A percentile compares a stretch with the other conserved stretches of the same genome.
These are phyloP conservation scores for Perognathus longimembris DNA, from an alignment of 2,113 vertebrate genomes.

Conservation along the genomic window DNA sequence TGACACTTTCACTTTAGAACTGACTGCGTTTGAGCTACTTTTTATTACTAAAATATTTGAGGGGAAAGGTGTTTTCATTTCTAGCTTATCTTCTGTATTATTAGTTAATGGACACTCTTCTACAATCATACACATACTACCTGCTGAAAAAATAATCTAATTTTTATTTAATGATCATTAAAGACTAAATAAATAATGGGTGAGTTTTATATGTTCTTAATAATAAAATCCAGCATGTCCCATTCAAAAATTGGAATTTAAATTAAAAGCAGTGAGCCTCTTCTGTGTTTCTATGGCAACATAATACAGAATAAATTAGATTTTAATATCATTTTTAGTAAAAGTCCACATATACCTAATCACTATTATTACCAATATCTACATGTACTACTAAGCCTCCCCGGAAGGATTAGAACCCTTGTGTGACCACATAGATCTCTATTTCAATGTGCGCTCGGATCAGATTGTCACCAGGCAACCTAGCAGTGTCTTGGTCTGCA, in stretches of 20 bases:
- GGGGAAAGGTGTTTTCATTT: background rate
- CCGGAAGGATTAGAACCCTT: background rate
- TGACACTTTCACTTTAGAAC: background rate
- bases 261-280: constrained; percentile 48
- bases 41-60: constrained; percentile 29
- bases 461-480: background rate
- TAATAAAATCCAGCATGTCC: constrained; percentile 67
- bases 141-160: constrained; percentile 38
- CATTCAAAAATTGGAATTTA: constrained; percentile 55
- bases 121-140: background rate
- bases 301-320: constrained; percentile 46
- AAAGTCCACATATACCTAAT: constrained; percentile 12
- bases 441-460: background rate
- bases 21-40: background rate
- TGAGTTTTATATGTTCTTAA: constrained; percentile 53
- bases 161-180: constrained; percentile 42
- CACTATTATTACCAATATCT: background rate
- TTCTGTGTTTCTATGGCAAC: constrained; percentile 74
- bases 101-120: constrained; percentile 18
- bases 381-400: background rate
- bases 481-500: background rate
- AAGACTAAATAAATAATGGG: constrained; percentile 54
- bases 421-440: background rate
- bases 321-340: constrained; percentile 42
- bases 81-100: background rate